Evolutionary conservation across 35 echinoderm and acorn worm species (phyloP).

Genomic region (Acanthaster planci): DNA sequence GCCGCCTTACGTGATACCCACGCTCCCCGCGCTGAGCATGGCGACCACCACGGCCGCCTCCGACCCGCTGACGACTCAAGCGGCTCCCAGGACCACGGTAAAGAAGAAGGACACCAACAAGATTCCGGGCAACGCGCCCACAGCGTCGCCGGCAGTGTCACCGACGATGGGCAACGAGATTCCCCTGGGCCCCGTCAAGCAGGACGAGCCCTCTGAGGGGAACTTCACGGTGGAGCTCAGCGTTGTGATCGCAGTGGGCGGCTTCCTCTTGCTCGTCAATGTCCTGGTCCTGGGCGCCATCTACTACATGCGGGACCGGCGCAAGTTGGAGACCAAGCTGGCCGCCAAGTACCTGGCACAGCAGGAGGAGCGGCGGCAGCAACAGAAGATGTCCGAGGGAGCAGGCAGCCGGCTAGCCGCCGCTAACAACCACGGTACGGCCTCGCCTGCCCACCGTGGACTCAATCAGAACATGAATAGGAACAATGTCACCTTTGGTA

Average conservation of each 20-base stretch:
- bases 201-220: background rate
- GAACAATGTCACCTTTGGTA: background rate
- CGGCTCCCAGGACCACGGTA: background rate
- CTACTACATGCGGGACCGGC: conserved; percentile 82
- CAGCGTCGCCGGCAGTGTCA: background rate
- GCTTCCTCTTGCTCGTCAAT: conserved; percentile 75
- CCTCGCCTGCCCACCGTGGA: conserved; percentile 6
- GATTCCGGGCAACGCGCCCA: background rate
- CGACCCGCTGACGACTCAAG: background rate
- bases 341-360: conserved; percentile 82
- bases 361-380: conserved; percentile 63
- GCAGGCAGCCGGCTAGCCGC: background rate
- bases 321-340: conserved; percentile 75
- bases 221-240: conserved; percentile 75
- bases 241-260: conserved; percentile 77
- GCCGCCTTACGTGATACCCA: background rate
- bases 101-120: conserved; percentile 1
- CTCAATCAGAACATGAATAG: conserved; percentile 26
- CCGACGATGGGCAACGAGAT: background rate
- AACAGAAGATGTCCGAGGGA: conserved; percentile 38
- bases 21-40: background rate
- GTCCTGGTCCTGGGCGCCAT: conserved; percentile 68
- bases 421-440: conserved; percentile 6
- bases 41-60: background rate
- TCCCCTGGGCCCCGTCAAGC: background rate